These are phyloP conservation scores for Charaxes varanes DNA, from an alignment of 1,140 invertebrate species.

Conservation along the genomic window DNA sequence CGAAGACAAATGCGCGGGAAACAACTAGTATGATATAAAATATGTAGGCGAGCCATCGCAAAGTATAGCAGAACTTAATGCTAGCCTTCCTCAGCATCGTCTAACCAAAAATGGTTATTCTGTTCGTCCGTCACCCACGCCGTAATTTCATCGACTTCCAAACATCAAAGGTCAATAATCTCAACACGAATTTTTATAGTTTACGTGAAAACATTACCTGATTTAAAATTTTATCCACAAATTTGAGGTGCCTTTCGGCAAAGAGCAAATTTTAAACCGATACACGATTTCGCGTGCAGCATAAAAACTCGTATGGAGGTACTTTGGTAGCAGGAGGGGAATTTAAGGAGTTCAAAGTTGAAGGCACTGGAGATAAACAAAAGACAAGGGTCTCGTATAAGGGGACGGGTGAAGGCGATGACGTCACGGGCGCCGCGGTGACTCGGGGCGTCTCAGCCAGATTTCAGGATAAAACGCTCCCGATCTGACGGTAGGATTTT, in stretches of 20 bases:
- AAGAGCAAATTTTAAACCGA: not conserved
- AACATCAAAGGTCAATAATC: not conserved
- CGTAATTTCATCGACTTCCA: constrained; percentile 28
- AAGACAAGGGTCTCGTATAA: constrained; percentile 23
- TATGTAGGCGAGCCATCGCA: constrained; percentile 59
- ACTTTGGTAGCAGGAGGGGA: not conserved
- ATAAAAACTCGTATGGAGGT: constrained; percentile 1
- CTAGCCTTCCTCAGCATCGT: constrained; percentile 50
- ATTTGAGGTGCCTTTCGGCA: too few relatives aligned
- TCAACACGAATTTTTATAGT: too few relatives aligned
- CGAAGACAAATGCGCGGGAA: too few relatives aligned
- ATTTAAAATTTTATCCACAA: too few relatives aligned
- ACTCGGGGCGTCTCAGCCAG: constrained; percentile 43
- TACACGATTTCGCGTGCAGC: not conserved
- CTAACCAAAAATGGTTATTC: constrained; percentile 29
- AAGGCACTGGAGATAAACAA: constrained; percentile 31
- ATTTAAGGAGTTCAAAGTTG: constrained; percentile 14
- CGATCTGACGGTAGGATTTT: constrained; percentile 34
- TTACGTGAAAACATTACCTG: too few relatives aligned
- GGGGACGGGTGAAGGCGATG: constrained; percentile 28
- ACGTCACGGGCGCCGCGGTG: constrained; percentile 48
- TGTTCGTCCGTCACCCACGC: constrained; percentile 43
- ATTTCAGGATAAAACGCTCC: constrained; percentile 37
- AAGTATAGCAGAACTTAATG: constrained; percentile 38
- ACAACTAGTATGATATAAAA: constrained; percentile 4